Percentiles rank a stretch among this genome's conserved stretches.
phyloP scores from a whole-genome alignment of 2,797 vertebrate genomes.

The Hypotaenidia philippensis region DNA sequence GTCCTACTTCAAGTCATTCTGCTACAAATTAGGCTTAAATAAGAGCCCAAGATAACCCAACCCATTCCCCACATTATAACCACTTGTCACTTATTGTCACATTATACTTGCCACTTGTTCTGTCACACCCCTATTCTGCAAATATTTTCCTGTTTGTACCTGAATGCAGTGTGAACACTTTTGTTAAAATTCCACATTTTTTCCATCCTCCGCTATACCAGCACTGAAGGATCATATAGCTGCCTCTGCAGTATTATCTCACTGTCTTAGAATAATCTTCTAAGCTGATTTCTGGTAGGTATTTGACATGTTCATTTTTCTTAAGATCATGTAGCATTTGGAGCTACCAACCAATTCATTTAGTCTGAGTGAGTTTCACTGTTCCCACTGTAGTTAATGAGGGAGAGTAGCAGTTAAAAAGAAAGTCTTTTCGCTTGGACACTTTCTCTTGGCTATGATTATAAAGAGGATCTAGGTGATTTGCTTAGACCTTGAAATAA shows the following conservation, averaged over 20 bases:
- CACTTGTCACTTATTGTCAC: not conserved
- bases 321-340: not conserved
- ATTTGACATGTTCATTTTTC: constrained; percentile 20
- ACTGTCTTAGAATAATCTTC: not conserved
- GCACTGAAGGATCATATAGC: not conserved
- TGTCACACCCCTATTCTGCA: not conserved
- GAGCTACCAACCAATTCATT: not conserved
- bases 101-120: not conserved
- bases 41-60: not conserved
- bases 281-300: not conserved
- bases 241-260: not conserved
- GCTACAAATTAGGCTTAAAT: not conserved
- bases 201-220: not conserved
- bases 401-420: not conserved
- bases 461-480: not conserved
- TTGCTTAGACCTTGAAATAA: constrained; percentile 33
- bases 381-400: not conserved
- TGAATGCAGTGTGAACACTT: not conserved
- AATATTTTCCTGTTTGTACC: not conserved
- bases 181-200: not conserved
- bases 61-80: not conserved
- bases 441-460: not conserved
- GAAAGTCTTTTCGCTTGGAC: not conserved
- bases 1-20: not conserved
- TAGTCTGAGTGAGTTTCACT: not conserved